Evolutionary conservation across 2,888 invertebrate species (phyloP).

Genomic region (Stenotaenia linearis): DNA sequence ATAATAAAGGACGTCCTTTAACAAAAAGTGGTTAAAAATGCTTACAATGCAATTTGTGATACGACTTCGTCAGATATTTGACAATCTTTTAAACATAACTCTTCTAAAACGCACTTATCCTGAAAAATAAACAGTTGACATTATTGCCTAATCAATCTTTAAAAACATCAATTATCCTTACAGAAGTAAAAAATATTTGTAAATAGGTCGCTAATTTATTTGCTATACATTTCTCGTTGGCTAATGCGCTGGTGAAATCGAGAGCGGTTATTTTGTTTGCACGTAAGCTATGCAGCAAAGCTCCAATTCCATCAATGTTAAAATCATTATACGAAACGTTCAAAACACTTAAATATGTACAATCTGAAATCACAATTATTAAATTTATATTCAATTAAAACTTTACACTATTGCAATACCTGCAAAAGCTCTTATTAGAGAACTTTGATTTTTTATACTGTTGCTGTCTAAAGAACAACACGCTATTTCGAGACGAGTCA

Average conservation of each 20-base stretch:
- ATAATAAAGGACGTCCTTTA: background rate
- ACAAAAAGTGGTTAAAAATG: background rate
- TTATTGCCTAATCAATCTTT: background rate
- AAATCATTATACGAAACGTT: background rate
- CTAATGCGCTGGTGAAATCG: background rate
- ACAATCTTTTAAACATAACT: background rate
- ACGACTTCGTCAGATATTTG: background rate
- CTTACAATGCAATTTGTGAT: constrained; percentile 3
- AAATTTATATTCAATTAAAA: background rate
- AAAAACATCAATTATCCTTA: background rate
- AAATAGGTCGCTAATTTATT: background rate
- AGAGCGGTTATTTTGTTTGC: background rate
- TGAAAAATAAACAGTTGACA: background rate
- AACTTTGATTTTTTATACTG: background rate
- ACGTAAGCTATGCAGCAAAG: background rate
- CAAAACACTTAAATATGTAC: background rate
- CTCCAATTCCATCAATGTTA: background rate
- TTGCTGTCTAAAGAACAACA: background rate
- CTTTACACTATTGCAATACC: background rate
- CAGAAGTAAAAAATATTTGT: background rate
- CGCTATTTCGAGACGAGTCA: background rate
- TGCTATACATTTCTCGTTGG: background rate
- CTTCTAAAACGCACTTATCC: background rate
- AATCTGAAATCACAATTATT: background rate
- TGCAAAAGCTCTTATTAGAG: background rate